A percentile compares a stretch with the other conserved stretches of the same genome.
phyloP scores from a whole-genome alignment of 2,113 vertebrate species.

The Aix galericulata region DNA sequence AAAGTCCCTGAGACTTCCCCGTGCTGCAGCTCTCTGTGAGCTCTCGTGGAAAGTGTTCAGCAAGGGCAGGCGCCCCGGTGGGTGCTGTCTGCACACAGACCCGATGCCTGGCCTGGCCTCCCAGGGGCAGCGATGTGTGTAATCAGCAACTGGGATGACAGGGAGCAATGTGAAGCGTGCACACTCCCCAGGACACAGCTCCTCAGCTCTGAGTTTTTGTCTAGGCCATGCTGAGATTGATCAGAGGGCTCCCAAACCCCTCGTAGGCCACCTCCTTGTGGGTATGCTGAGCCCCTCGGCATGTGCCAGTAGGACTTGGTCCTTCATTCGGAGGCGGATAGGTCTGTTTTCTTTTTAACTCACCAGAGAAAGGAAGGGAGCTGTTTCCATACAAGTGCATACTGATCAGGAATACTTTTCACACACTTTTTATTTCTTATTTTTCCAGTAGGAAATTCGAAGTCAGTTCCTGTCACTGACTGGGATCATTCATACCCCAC shows the following conservation, averaged over 20 bases:
- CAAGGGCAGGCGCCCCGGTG: not conserved
- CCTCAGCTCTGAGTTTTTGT: not conserved
- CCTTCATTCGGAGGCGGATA: not conserved
- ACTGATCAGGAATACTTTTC: not conserved
- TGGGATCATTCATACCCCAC: not conserved
- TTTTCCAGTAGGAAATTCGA: not conserved
- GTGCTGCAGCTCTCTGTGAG: not conserved
- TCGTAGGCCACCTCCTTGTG: not conserved
- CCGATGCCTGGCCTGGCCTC: not conserved
- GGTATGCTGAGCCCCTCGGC: not conserved
- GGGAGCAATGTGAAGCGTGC: not conserved
- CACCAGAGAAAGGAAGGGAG: not conserved
- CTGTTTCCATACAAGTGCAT: not conserved
- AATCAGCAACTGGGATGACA: not conserved
- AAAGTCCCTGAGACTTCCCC: not conserved
- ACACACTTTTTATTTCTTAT: not conserved
- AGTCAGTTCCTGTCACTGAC: not conserved
- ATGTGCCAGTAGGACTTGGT: not conserved
- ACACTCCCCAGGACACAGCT: not conserved
- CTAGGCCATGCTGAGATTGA: not conserved
- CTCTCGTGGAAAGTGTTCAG: not conserved
- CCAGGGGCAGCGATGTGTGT: not conserved
- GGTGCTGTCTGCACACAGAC: not conserved
- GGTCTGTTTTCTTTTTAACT: not conserved
- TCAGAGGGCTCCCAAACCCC: not conserved